Evolutionary conservation across 2,888 invertebrate genomes (phyloP).

Genomic region (Melitaea athalia): DNA sequence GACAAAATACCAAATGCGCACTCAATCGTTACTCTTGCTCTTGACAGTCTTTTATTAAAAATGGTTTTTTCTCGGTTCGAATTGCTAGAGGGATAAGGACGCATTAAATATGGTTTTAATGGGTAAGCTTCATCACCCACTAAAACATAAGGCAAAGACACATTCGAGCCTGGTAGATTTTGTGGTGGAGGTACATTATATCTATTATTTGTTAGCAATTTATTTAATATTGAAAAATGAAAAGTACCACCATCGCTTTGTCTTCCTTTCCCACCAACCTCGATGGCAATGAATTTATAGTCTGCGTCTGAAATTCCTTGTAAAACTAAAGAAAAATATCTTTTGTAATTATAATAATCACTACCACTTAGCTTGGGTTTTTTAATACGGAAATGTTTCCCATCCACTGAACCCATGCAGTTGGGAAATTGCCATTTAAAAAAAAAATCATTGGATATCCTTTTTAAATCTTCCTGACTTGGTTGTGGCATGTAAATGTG

Average conservation of each 20-base stretch:
- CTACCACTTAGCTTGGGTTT: constrained; percentile 21
- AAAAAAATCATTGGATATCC: constrained; percentile 33
- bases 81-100: too few relatives aligned
- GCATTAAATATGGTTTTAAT: too few relatives aligned
- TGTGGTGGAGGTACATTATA: too few relatives aligned
- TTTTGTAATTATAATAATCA: constrained; percentile 3
- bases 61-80: too few relatives aligned
- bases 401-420: constrained; percentile 35
- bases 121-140: too few relatives aligned
- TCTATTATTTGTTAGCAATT: too few relatives aligned
- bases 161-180: too few relatives aligned
- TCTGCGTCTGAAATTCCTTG: constrained; percentile 38
- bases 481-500: constrained; percentile 38
- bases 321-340: constrained; percentile 34
- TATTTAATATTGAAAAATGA: constrained; percentile 40
- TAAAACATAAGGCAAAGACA: too few relatives aligned
- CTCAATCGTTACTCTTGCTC: too few relatives aligned
- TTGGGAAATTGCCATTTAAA: constrained; percentile 43
- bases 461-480: constrained; percentile 37
- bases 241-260: constrained; percentile 43
- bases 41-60: too few relatives aligned
- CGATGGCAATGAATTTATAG: background rate
- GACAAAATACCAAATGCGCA: too few relatives aligned
- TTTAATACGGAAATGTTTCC: constrained; percentile 40
- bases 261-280: constrained; percentile 24